Evolutionary conservation across 2,888 invertebrate genomes (phyloP), one percentile per base, ranked within the genome.

Genomic region (Limenitis arthemis): DNA sequence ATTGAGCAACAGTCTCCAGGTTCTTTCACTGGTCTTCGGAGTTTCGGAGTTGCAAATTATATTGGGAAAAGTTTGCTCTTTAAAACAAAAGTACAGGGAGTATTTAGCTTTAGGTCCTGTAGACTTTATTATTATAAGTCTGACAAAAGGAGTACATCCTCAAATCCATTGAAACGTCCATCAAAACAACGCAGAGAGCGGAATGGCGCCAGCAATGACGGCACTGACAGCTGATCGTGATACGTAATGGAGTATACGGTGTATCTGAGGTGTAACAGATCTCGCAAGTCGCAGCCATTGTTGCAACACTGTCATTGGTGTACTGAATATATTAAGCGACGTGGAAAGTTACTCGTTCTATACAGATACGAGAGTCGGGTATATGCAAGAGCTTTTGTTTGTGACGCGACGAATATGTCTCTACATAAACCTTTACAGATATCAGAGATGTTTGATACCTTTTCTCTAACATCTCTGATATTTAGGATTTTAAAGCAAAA

Each of bases 131-230:
- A 47, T 39, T 32, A 39, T 47, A 44, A 34, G 28, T 44, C 44
- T 28, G 44, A 4, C 20, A 20, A 20, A 34, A 28, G 28, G 12
- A 33, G 46, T 40, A 41, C 29, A 47, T 39, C 51, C 36, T 42
- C 43, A 53, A 34, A 44, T 56, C 70, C 63, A 77, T 77, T 77
- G 76, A 77, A 64, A 64, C 65, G 78, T 78, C 78, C 66, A 75
- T 78, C 78, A 78, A 50, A 75, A 77, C 78, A 78, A 50, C 41
- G 49, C n/a, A 12, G 38, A 38, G 30, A 37, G 31, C 20, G 37
- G 31, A n/a, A 11, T 11, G 30, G 46, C 11, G 31, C 11, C 11
- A 12, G 31, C 11, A 20, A 20, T 20, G 31, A 29, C 37, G 34
- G 44, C 7, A 11, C 30, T 9, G 8, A 30, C 47, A 55, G 49